A percentile compares a stretch with the other conserved stretches of the same genome.
These are phyloP conservation scores for Matsumurasca onukii DNA, from an alignment of 1,140 invertebrate species.

Conservation along the genomic window DNA sequence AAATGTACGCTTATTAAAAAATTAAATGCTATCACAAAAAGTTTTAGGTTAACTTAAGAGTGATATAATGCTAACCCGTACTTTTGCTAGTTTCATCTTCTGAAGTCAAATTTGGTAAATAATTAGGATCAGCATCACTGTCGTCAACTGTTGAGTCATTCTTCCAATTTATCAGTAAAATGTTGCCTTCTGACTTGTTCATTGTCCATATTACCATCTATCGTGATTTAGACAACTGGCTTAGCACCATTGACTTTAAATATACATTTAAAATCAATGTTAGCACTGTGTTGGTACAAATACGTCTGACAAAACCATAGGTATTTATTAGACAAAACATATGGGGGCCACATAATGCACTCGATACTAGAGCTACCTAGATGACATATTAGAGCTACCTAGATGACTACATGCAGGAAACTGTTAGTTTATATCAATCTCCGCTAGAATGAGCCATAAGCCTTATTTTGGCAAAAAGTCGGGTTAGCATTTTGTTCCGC, in stretches of 20 bases:
- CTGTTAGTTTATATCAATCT: neutral
- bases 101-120: neutral
- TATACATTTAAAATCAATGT: too few relatives aligned
- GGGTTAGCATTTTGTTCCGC: neutral
- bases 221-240: neutral
- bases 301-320: too few relatives aligned
- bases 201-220: neutral
- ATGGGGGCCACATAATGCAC: neutral
- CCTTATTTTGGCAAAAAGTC: neutral
- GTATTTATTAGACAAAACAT: neutral
- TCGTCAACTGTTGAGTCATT: neutral
- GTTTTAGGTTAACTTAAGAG: neutral
- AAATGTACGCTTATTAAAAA: neutral
- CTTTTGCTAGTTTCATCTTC: neutral
- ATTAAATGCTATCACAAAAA: neutral
- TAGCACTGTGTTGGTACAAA: neutral
- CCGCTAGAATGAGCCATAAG: neutral
- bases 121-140: neutral
- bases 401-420: neutral
- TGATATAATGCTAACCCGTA: neutral
- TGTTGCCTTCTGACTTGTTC: neutral
- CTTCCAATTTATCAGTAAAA: neutral
- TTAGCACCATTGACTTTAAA: too few relatives aligned
- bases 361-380: neutral
- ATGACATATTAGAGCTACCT: neutral